Evolutionary conservation across 2,113 vertebrate species (phyloP), one percentile per base, ranked within the genome.

Genomic region (Neomonachus schauinslandi): DNA sequence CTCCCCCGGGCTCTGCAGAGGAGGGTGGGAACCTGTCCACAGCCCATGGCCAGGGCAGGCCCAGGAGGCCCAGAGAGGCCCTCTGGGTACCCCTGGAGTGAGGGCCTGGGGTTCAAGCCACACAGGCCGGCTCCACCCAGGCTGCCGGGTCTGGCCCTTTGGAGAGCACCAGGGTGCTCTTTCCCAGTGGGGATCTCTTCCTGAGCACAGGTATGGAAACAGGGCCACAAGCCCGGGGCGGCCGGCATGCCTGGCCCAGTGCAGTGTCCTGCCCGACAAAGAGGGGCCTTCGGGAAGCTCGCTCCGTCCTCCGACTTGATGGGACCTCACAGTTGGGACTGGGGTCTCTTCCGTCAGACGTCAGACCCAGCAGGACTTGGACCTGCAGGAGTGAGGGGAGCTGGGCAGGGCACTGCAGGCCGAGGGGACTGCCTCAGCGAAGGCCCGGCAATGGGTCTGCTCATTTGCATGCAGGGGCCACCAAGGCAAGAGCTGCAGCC

Each of bases 391-490:
- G 13, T 36, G 5, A 22, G 42, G 18, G 63, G 19, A 69, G 67
- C 33, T 8, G 7, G 2, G 69, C 49, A 91, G 65, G 92, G 63
- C 69, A 53, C 71, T 12, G 1, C 12, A 4, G 15, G 51, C 49
- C 0, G 5, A 15, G 61, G 24, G 89, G 76, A 46, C 39, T 24
- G 36, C 51, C 51, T n/a, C 4, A 0, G 4, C 65, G 3, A 26
- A 77, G 82, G 61, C 72, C 24, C 0, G 3, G n/a, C 2, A 2
- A 2, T 24, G 0, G 88, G 65, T 12, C 10, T 13, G 31, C 94
- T 97, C 83, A 97, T 98, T 97, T 96, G 97, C 97, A 98, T 96
- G 92, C 98, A 96, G 92, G 93, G 94, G 93, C 94, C 90, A 97
- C 95, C 51, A 1, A 94, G 85, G 81, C 11, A 19, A 36, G 85